Evolutionary conservation across 2,797 vertebrate species (phyloP), one percentile per base, ranked within the genome.

Genomic region (Anomalospiza imberbis): DNA sequence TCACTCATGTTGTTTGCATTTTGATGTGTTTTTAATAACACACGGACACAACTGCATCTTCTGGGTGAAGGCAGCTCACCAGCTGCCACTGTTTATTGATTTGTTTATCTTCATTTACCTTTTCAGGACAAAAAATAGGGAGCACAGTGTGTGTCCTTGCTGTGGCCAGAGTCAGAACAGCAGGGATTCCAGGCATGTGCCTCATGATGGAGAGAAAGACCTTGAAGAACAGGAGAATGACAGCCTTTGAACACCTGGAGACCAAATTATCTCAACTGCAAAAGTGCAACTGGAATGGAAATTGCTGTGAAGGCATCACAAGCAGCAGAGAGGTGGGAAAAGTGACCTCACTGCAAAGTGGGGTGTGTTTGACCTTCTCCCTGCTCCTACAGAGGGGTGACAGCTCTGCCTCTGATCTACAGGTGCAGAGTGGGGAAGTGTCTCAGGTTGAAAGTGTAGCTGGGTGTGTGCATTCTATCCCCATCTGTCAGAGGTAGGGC

Each of bases 51-150:
- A 88, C 61, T 80, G 55, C 55, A 31, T 88, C 75, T 63, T 60
- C n/a, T 53, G 67, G 72, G 65, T 65, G 71, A 94, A 75, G 72
- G 87, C 89, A 89, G 91, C 84, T 94, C 87, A 66, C 84, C 95
- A 95, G 92, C 89, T 96, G 95, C 77, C 70, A 48, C 91, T 36
- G 40, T 73, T 88, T 65, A 88, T 96, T 85, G 74, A 92, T 94
- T 83, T 74, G 73, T 92, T 96, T 76, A 78, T 94, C 92, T 97
- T 85, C 81, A 88, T 94, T 97, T 96, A 94, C 84, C 42, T 92
- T 80, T 61, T 19, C 60, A 73, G 68, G 61, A 78, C 44, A 45
- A 63, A 84, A 84, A 79, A 63, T 5, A 38, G 12, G 44, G 50
- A 87, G 38, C 40, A 70, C 60, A 71, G 53, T 82, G 70, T 77